Base-by-base conservation (phyloP, 2,113 vertebrate genomes). In the Nothoprocta perdicaria region DNA sequence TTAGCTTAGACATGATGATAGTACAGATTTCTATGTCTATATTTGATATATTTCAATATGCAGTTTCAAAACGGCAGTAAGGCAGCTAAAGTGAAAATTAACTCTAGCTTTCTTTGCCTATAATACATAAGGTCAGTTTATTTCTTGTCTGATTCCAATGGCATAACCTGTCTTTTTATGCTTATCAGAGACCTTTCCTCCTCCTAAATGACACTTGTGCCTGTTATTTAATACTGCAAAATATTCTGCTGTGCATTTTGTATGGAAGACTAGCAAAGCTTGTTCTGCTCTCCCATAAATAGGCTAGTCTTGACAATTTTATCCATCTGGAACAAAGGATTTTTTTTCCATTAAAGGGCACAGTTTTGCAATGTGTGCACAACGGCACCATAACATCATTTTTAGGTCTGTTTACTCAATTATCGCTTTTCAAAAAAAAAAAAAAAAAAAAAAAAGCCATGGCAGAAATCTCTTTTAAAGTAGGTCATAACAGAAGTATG, bases 261-360 rank as follows among this genome's bases (percentile, higher is more conserved):
- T 19, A 22, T 2, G 3, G 38, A n/a, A 17, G 1, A 3, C 38
- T 19, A 12, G 3, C 57, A 61, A 80, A 72, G 11, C 4, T 73
- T 52, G 21, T 71, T 82, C 57, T 61, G 1, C 52, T 31, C 63
- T 62, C 84, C 35, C 48, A 53, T 53, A 72, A 72, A 72, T 40
- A 16, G n/a, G 40, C n/a, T 80, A 67, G 46, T 84, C 60, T 45
- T 61, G 89, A 81, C 48, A 45, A 45, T 27, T 78, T 92, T 53
- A 65, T 74, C 87, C 68, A 82, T 67, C 61, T 86, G 65, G 65
- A 94, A 85, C 55, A 72, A 80, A 93, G 53, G 43, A 55, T 89
- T 67, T 57, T 89, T 69, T 78, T 75, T 76, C 69, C 33, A 5
- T 66, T 67, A 92, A 68, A 22, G 78, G 24, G 14, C 61, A 72